Evolutionary conservation across 2,113 vertebrate genomes (phyloP), one percentile per base, ranked within the genome.

Genomic region (Excalfactoria chinensis): DNA sequence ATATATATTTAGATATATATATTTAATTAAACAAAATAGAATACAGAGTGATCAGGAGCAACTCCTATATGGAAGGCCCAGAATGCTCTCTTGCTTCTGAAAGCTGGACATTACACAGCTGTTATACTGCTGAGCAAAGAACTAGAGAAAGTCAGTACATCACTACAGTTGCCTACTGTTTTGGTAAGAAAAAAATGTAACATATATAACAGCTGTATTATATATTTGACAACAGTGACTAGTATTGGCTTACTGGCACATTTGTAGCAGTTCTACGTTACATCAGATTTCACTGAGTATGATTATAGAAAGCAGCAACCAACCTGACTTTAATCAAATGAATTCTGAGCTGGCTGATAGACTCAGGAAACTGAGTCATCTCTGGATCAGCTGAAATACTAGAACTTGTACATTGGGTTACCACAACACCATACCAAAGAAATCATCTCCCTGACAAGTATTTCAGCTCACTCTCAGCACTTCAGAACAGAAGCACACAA

Each of bases 261-360:
- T 73, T 17, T 70, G 20, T 51, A n/a, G 23, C 26, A 43, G 37
- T 63, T 87, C 68, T 70, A 48, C 77, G 67, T 28, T 72, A 43
- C 6, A 69, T 18, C 37, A 83, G 41, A 34, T 86, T 51, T 85
- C 46, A 77, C 21, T 43, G 60, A 68, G 5, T 37, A 56, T 22
- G 22, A 22, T 73, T 70, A 62, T 5, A 18, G 78, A 88, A 77
- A 79, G 18, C 56, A 86, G 53, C 37, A 85, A 75, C 37, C 49
- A 84, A 72, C 41, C 6, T 84, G 59, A 76, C 23, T 89, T 73
- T 73, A 88, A 83, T 86, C 69, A 93, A 62, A 92, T 26, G 15
- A 74, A 28, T 35, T 69, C 78, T 53, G 13, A 48, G 15, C 48
- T 74, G 64, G 60, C 44, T 74, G 53, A 68, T 26, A 77, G 40